Percentiles rank a stretch among this genome's conserved stretches.
These are phyloP conservation scores for Drosophila elegans DNA, from an alignment of 1,140 invertebrate genomes.

Conservation along the genomic window DNA sequence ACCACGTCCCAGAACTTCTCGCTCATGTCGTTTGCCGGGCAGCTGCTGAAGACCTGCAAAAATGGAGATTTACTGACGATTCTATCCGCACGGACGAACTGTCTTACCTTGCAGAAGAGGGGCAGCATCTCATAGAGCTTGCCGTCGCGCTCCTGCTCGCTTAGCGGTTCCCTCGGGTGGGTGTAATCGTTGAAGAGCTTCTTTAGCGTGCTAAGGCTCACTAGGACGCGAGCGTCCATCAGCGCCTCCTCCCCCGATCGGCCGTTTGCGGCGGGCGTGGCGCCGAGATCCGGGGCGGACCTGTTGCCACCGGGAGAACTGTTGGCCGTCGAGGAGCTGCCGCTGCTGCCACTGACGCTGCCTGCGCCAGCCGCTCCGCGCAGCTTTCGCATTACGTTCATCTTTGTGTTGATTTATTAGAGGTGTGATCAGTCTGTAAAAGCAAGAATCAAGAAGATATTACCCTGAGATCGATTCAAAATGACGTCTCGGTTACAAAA, in stretches of 20 bases:
- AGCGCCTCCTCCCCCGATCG: constrained; percentile 84
- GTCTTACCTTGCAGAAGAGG: constrained; percentile 96
- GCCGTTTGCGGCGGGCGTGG: constrained; percentile 42
- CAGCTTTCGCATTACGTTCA: constrained; percentile 95
- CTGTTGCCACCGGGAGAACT: constrained; percentile 56
- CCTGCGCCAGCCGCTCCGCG: constrained; percentile 86
- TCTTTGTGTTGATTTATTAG: constrained; percentile 67
- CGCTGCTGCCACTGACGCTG: constrained; percentile 64
- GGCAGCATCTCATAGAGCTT: constrained; percentile 99
- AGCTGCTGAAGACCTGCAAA: constrained; percentile 94
- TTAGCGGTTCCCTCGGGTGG: constrained; percentile 92
- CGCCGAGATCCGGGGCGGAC: constrained; percentile 47
- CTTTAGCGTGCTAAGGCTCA: constrained; percentile 97
- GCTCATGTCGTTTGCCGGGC: constrained; percentile 95
- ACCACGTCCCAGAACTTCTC: constrained; percentile 97
- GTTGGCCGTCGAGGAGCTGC: constrained; percentile 34
- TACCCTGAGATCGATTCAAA: no score
- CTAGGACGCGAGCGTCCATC: constrained; percentile 91
- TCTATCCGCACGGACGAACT: no score
- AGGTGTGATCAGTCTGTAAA: constrained; percentile 49
- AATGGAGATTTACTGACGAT: neutral
- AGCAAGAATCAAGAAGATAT: neutral
- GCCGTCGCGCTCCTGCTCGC: constrained; percentile 94
- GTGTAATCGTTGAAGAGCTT: constrained; percentile 98
- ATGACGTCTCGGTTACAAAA: no score